Conservation (phyloP, 2,113 vertebrate genomes). For the Laticauda laticaudata region DNA sequence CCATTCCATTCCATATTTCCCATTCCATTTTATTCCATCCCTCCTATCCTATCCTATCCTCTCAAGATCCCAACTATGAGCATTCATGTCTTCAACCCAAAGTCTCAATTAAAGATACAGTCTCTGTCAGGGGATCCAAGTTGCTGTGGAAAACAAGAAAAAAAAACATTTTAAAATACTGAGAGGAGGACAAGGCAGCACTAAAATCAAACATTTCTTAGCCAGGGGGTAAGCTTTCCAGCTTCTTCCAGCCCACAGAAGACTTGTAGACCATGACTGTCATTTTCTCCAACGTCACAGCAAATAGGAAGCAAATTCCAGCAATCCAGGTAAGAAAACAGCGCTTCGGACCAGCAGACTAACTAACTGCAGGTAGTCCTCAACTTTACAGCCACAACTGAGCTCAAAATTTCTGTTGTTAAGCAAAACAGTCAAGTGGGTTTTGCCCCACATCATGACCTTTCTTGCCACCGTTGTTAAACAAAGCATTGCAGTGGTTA, state of each 20-base stretch:
- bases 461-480: no score
- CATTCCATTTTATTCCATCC: no score
- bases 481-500: no score
- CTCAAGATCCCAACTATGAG: no score
- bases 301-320: neutral
- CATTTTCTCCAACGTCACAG: neutral
- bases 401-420: no score
- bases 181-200: conserved; percentile 5
- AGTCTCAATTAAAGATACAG: conserved; percentile 82
- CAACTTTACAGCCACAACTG: no score
- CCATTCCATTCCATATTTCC: no score
- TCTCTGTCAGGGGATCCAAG: conserved; percentile 93
- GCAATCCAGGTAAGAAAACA: neutral
- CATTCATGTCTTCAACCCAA: neutral
- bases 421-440: no score
- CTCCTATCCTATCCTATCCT: no score
- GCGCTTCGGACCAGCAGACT: neutral
- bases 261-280: neutral
- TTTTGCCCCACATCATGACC: no score
- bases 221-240: neutral
- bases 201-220: neutral
- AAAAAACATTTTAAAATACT: neutral
- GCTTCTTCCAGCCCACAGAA: neutral
- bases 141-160: conserved; percentile 75
- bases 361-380: no score